phyloP scores from a whole-genome alignment of 30 jellyfish, hydroid and myxozoan species.

The Aurelia aurita region DNA sequence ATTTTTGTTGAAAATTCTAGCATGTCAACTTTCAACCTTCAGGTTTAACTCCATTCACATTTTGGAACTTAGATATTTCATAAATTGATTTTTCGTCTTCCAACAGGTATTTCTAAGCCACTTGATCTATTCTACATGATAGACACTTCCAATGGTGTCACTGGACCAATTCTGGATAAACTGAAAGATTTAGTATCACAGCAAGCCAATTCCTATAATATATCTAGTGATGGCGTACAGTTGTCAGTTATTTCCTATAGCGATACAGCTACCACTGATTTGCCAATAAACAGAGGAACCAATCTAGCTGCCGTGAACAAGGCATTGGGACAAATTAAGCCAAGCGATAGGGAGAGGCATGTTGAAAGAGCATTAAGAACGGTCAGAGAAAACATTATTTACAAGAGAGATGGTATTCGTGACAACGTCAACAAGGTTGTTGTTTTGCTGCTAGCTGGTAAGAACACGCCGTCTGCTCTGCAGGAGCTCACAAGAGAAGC shows the following conservation, averaged over 20 bases:
- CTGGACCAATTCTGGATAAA: neutral
- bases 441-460: conserved; percentile 6
- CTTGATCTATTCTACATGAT: conserved; percentile 2
- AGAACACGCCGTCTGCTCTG: neutral
- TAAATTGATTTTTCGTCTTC: too few relatives aligned
- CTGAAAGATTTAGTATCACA: conserved; percentile 12
- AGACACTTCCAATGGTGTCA: conserved; percentile 18
- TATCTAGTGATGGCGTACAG: neutral
- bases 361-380: conserved; percentile 30
- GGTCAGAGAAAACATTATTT: conserved; percentile 22
- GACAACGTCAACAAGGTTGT: neutral
- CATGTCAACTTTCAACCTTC: too few relatives aligned
- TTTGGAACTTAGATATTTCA: too few relatives aligned
- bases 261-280: neutral
- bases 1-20: too few relatives aligned
- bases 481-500: neutral
- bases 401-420: neutral
- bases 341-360: conserved; percentile 51
- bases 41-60: too few relatives aligned
- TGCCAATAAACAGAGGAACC: neutral
- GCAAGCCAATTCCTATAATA: neutral
- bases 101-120: conserved; percentile 25
- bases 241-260: neutral
- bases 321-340: neutral
- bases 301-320: neutral